Conservation (phyloP, 2,797 vertebrate genomes). For the Mus minutoides region DNA sequence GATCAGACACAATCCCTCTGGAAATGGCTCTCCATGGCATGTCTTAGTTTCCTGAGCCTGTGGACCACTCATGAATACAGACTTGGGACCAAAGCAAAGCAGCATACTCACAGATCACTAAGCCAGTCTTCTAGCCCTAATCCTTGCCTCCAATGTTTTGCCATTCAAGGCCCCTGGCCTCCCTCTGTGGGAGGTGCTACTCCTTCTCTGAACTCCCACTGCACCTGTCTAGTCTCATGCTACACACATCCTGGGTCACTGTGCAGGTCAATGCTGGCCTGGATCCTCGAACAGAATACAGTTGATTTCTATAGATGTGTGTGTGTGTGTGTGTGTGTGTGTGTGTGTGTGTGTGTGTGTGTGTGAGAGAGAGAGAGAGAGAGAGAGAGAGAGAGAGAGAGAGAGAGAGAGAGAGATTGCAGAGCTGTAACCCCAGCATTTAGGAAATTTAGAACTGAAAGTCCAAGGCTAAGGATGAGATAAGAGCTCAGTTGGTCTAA, state of each 20-base stretch:
- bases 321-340: too few relatives aligned
- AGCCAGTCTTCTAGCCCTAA: too few relatives aligned
- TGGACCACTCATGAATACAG: background rate
- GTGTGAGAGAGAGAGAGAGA: too few relatives aligned
- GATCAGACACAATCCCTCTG: background rate
- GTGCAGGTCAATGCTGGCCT: background rate
- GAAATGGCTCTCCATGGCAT: background rate
- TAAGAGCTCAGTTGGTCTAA: background rate
- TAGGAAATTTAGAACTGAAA: background rate
- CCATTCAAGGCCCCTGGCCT: background rate
- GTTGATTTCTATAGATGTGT: background rate
- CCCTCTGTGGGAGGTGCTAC: background rate
- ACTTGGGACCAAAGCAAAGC: background rate
- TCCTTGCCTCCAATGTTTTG: background rate
- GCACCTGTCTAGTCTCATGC: background rate
- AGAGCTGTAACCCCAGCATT: background rate
- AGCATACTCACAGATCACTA: background rate
- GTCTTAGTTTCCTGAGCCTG: background rate
- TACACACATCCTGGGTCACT: background rate
- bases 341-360: too few relatives aligned
- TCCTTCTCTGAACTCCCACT: background rate
- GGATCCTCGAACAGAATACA: background rate
- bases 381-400: too few relatives aligned
- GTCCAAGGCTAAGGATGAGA: background rate
- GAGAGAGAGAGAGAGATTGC: background rate